phyloP scores from a whole-genome alignment of 2,888 invertebrate genomes.

The Sminthurides aquaticus region DNA sequence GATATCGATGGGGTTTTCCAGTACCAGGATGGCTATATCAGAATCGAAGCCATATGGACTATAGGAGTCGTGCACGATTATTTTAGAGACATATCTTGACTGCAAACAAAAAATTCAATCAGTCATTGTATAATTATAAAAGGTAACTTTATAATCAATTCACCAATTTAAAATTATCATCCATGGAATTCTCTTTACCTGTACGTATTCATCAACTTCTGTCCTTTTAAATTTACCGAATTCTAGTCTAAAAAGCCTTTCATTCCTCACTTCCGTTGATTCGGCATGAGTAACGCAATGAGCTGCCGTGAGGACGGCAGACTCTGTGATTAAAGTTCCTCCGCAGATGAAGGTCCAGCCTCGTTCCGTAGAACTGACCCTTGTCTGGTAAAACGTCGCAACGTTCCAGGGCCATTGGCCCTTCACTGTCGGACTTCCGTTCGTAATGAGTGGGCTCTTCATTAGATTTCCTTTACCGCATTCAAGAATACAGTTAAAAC shows the following conservation, averaged over 20 bases:
- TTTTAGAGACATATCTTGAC: not conserved
- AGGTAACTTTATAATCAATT: too few species aligned
- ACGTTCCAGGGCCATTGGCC: not conserved
- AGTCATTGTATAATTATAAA: too few species aligned
- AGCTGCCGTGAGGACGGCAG: not conserved
- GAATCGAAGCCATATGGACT: conserved; percentile 42
- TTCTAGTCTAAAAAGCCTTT: not conserved
- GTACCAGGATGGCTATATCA: conserved; percentile 55
- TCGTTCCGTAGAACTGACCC: not conserved
- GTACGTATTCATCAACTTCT: not conserved
- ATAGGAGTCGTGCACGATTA: conserved; percentile 17
- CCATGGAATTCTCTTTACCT: not conserved
- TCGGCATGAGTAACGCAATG: not conserved
- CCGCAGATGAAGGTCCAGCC: not conserved
- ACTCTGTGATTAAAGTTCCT: not conserved
- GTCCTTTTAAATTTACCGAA: not conserved
- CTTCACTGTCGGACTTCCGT: not conserved
- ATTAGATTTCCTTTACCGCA: not conserved
- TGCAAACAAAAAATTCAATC: not conserved
- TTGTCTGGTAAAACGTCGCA: not conserved
- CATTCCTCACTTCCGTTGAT: not conserved
- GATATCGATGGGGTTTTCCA: conserved; percentile 51
- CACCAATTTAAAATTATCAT: not conserved
- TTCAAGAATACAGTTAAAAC: not conserved
- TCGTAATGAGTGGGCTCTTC: not conserved